Evolutionary conservation across 2,888 invertebrate species (phyloP).

Genomic region (Philaethria dido): DNA sequence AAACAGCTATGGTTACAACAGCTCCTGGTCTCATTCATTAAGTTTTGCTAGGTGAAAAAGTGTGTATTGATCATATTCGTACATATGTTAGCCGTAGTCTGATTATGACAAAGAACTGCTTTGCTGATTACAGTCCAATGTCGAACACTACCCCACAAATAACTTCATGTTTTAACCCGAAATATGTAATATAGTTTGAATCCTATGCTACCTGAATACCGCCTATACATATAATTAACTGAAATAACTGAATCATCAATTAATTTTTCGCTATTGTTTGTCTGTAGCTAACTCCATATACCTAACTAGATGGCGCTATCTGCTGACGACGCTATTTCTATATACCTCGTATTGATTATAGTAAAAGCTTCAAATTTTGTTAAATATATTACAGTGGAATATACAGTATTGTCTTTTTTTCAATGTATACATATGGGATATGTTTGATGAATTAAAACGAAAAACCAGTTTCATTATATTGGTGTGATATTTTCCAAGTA

Average conservation of each 20-base stretch:
- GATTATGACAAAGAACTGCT: no score
- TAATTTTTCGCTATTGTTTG: slow-evolving; percentile 4
- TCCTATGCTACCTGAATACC: no score
- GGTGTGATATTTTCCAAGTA: neutral
- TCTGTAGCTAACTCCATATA: slow-evolving; percentile 4
- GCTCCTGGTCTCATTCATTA: no score
- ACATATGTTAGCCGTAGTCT: no score
- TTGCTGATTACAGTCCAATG: no score
- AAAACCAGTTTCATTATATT: neutral
- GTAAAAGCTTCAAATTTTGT: slow-evolving; percentile 16
- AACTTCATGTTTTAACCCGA: no score
- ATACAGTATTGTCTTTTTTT: neutral
- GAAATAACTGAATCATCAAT: neutral
- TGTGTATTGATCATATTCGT: no score
- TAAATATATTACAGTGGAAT: slow-evolving; percentile 2
- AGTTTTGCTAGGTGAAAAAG: no score
- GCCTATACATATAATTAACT: neutral
- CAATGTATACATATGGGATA: neutral
- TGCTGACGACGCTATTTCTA: slow-evolving; percentile 22
- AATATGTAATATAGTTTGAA: no score
- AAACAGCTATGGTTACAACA: no score
- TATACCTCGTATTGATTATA: slow-evolving; percentile 25
- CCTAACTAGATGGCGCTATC: slow-evolving; percentile 23
- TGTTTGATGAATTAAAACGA: neutral
- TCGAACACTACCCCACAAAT: no score